Evolutionary conservation across 2,797 vertebrate species (phyloP).

Genomic region (Agapornis canus): DNA sequence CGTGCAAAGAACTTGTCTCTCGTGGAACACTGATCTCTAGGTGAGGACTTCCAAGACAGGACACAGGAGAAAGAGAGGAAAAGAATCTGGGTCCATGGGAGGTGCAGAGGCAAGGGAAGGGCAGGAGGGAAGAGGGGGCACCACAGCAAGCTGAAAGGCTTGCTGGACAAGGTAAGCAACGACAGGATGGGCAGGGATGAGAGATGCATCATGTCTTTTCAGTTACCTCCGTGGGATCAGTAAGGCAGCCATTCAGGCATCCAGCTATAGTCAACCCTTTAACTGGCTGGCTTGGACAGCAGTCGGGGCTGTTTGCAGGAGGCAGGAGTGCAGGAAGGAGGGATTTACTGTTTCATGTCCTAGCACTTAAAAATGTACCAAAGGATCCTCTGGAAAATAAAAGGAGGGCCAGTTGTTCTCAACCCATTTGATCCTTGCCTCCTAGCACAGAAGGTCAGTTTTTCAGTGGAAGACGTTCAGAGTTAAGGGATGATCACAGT

Average conservation of each 20-base stretch:
- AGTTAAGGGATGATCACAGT: background rate
- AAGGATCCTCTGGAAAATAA: constrained; percentile 56
- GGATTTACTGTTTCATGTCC: constrained; percentile 61
- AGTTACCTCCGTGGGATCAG: constrained; percentile 80
- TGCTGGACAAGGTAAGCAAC: background rate
- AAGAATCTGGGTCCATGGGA: background rate
- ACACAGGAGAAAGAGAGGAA: background rate
- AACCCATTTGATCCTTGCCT: constrained; percentile 45
- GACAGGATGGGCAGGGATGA: background rate
- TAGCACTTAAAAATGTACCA: constrained; percentile 66
- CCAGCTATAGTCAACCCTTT: constrained; percentile 64
- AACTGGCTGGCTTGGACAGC: constrained; percentile 58
- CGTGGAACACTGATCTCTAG: background rate
- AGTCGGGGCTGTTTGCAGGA: constrained; percentile 48
- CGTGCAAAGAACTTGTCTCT: background rate
- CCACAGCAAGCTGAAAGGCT: background rate
- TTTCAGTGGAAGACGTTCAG: background rate
- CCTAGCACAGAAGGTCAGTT: background rate
- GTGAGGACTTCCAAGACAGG: background rate
- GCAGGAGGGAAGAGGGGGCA: background rate
- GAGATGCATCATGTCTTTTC: constrained; percentile 22
- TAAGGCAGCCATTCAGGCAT: constrained; percentile 78
- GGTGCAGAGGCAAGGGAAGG: background rate
- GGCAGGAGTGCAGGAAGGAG: constrained; percentile 40
- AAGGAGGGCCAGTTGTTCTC: constrained; percentile 46